Percentiles rank a stretch among this genome's conserved stretches.
phyloP scores from a whole-genome alignment of 1,140 invertebrate genomes.

The Drosophila guanche region DNA sequence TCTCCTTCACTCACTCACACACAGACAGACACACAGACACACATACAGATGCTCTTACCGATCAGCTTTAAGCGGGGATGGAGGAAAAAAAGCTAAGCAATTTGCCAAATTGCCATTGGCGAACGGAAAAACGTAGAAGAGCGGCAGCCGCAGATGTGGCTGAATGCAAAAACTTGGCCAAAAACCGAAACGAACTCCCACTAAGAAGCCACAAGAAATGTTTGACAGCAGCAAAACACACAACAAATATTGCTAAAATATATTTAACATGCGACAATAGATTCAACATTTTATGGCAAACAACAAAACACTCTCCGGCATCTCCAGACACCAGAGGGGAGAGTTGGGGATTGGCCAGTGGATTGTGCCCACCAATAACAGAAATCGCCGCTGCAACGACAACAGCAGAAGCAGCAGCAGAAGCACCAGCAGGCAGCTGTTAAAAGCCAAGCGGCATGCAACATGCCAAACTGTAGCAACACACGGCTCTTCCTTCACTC shows the following conservation, averaged over 20 bases:
- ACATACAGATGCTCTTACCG: too few species aligned
- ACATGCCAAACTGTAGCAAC: constrained; percentile 41
- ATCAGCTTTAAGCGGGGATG: background rate
- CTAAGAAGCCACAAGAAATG: constrained; percentile 28
- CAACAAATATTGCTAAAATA: constrained; percentile 57
- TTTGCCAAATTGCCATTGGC: constrained; percentile 39
- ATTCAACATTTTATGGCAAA: constrained; percentile 55
- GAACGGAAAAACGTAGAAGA: constrained; percentile 8
- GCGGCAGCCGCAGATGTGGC: background rate
- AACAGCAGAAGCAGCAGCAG: constrained; percentile 16
- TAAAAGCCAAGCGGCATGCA: constrained; percentile 51
- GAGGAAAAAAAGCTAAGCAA: constrained; percentile 18
- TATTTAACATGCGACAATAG: constrained; percentile 63
- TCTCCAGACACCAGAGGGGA: constrained; percentile 25
- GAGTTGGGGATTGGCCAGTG: constrained; percentile 14
- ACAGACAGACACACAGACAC: too few species aligned
- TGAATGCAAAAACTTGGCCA: constrained; percentile 15
- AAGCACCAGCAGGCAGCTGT: constrained; percentile 36
- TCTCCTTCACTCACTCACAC: too few species aligned
- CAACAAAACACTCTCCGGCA: constrained; percentile 10
- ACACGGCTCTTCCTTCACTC: background rate
- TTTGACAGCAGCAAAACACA: constrained; percentile 23
- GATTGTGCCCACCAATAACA: constrained; percentile 19
- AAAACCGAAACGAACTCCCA: constrained; percentile 37
- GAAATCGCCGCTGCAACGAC: constrained; percentile 11